Evolutionary conservation across 2,888 invertebrate genomes (phyloP).

Genomic region (Yponomeuta cagnagella): DNA sequence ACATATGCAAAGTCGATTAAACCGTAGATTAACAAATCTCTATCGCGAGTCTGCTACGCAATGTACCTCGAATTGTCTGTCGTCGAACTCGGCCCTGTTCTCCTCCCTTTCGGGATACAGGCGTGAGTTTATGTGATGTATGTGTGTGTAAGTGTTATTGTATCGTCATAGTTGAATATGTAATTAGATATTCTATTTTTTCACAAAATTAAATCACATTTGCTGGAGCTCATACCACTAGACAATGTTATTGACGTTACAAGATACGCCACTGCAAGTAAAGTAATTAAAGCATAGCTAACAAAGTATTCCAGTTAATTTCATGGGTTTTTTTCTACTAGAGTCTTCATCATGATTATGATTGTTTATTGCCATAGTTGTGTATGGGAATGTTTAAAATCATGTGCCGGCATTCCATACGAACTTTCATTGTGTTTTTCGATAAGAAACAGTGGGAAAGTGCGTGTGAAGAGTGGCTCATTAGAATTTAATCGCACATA

Average conservation of each 20-base stretch:
- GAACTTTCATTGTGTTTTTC: slow-evolving; percentile 27
- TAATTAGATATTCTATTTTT: no score
- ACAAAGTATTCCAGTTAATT: slow-evolving; percentile 6
- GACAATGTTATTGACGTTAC: background rate
- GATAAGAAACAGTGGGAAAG: slow-evolving; percentile 35
- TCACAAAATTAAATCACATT: no score
- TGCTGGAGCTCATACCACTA: background rate
- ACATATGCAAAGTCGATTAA: no score
- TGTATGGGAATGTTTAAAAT: slow-evolving; percentile 29
- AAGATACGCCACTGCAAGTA: background rate
- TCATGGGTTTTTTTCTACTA: background rate
- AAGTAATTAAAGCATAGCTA: slow-evolving; percentile 8
- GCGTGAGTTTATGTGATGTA: no score
- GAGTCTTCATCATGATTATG: slow-evolving; percentile 17
- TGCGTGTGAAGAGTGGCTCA: slow-evolving; percentile 27
- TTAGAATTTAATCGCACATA: slow-evolving; percentile 29
- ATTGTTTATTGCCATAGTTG: slow-evolving; percentile 22
- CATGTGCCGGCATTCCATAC: slow-evolving; percentile 25
- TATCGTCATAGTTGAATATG: no score
- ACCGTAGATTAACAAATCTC: no score
- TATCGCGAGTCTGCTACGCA: no score
- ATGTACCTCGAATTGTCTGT: no score
- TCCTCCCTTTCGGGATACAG: no score
- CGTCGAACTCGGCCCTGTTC: no score
- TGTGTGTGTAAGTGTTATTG: no score